phyloP scores from a whole-genome alignment of 2,888 invertebrate species.

The Andricus quercusramuli region DNA sequence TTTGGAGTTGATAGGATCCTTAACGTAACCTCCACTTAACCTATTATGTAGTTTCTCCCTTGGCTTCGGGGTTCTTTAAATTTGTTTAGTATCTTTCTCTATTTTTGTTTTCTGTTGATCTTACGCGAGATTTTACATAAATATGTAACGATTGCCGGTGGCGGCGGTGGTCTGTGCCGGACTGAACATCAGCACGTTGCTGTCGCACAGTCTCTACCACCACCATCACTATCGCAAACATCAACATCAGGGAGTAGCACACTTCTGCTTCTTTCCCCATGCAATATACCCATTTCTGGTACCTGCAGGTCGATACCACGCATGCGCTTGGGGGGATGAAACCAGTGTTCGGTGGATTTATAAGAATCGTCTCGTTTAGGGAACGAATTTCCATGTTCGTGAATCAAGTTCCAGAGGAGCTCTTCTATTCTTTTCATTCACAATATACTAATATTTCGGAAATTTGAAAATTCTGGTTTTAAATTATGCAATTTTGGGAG shows the following conservation, averaged over 20 bases:
- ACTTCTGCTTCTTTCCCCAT: conserved; percentile 46
- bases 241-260: conserved; percentile 47
- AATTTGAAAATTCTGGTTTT: too few species aligned
- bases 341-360: conserved; percentile 51
- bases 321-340: conserved; percentile 63
- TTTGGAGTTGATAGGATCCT: background rate
- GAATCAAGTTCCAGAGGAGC: background rate
- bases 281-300: conserved; percentile 50
- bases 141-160: conserved; percentile 15
- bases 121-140: conserved; percentile 51
- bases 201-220: conserved; percentile 13
- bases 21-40: background rate
- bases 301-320: conserved; percentile 70
- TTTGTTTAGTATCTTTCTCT: background rate
- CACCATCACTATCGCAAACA: conserved; percentile 40
- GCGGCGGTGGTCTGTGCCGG: conserved; percentile 61
- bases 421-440: background rate
- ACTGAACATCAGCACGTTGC: conserved; percentile 52
- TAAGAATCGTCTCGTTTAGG: conserved; percentile 31
- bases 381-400: background rate
- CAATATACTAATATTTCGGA: too few species aligned
- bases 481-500: too few species aligned
- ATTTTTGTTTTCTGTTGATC: conserved; percentile 12
- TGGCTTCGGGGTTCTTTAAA: background rate
- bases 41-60: background rate